Evolutionary conservation across 2,113 vertebrate genomes (phyloP).

Genomic region (Craseonycteris thonglongyai): DNA sequence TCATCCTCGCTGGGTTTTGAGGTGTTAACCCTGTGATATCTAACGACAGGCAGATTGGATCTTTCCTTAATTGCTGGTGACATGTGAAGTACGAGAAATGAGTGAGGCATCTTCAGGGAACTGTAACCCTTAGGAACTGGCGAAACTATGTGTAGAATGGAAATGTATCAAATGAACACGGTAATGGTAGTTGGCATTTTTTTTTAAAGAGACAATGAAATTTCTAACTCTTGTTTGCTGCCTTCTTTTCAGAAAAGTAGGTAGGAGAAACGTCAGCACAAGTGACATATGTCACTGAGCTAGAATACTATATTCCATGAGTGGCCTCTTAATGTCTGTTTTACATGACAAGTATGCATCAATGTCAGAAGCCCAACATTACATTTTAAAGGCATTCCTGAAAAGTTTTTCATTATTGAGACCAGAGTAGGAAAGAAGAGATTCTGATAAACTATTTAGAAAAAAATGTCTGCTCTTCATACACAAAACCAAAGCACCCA

Average conservation of each 20-base stretch:
- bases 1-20: neutral
- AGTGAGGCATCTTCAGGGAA: neutral
- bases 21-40: neutral
- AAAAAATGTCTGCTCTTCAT: neutral
- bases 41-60: neutral
- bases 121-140: neutral
- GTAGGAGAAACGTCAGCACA: neutral
- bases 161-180: neutral
- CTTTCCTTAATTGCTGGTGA: neutral
- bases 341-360: neutral
- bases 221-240: conserved; percentile 57
- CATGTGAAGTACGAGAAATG: neutral
- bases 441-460: neutral
- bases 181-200: neutral
- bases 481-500: neutral
- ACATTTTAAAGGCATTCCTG: neutral
- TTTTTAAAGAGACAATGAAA: conserved; percentile 58
- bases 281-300: neutral
- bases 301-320: neutral
- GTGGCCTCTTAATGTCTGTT: neutral
- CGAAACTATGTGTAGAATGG: neutral
- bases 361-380: neutral
- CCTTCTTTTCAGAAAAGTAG: conserved; percentile 25
- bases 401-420: neutral
- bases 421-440: neutral